phyloP scores from a whole-genome alignment of 1,140 invertebrate genomes.

The Manduca sexta region DNA sequence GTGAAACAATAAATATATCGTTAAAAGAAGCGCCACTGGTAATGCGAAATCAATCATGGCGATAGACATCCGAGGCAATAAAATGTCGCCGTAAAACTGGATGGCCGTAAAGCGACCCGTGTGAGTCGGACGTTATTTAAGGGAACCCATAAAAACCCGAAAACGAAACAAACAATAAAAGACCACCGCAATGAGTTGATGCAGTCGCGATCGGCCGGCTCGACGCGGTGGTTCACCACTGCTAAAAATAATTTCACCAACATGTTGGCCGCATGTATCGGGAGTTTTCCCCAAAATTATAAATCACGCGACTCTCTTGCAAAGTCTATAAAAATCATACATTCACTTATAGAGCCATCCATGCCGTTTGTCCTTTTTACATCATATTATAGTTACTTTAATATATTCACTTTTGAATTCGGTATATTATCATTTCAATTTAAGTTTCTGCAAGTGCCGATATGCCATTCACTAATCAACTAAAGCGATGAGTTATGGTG shows the following conservation, averaged over 20 bases:
- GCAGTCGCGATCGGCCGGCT: constrained; percentile 32
- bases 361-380: no score
- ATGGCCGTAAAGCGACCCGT: constrained; percentile 32
- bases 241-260: constrained; percentile 50
- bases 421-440: no score
- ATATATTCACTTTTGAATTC: no score
- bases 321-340: no score
- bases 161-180: constrained; percentile 48
- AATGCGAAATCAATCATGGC: constrained; percentile 24
- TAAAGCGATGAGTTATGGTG: no score
- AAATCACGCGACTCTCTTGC: no score
- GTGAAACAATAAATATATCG: constrained; percentile 8
- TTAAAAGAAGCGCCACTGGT: constrained; percentile 13
- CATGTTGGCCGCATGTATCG: not conserved
- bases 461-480: no score
- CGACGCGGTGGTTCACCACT: constrained; percentile 43
- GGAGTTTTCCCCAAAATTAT: not conserved
- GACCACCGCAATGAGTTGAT: constrained; percentile 51
- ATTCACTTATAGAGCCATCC: no score
- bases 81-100: constrained; percentile 30
- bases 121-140: constrained; percentile 43
- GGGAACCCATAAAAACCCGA: constrained; percentile 50
- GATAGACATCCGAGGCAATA: constrained; percentile 30
- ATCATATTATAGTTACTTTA: no score
- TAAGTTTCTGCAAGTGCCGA: no score